Conservation (phyloP, 2,888 invertebrate genomes). For the Pelosia muscerda region DNA sequence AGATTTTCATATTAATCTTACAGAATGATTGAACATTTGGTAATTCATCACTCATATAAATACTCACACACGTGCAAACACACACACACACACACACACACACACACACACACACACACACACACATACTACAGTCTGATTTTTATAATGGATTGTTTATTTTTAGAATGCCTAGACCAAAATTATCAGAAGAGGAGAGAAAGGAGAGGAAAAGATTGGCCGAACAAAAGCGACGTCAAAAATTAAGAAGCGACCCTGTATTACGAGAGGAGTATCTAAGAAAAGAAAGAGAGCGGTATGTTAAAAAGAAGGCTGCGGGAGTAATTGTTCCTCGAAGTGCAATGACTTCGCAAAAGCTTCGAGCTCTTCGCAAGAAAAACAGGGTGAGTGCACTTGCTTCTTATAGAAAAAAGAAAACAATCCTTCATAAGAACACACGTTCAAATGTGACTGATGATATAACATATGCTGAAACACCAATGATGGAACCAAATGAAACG, state of each 20-base stretch:
- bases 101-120: too few relatives aligned
- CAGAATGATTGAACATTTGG: too few relatives aligned
- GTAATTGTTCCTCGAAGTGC: constrained; percentile 24
- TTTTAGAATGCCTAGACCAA: too few relatives aligned
- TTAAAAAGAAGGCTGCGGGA: constrained; percentile 26
- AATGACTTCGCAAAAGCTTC: constrained; percentile 23
- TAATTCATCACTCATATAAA: constrained; percentile 26
- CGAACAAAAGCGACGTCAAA: too few relatives aligned
- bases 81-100: constrained; percentile 24
- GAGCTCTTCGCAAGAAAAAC: constrained; percentile 27
- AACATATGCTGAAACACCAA: constrained; percentile 27
- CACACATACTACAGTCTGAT: too few relatives aligned
- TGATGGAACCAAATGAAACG: constrained; percentile 20
- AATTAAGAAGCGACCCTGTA: too few relatives aligned
- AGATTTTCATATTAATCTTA: constrained; percentile 5
- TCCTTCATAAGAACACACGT: constrained; percentile 20
- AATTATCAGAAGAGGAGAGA: too few relatives aligned
- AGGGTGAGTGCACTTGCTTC: constrained; percentile 23
- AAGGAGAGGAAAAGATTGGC: too few relatives aligned
- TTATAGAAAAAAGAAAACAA: constrained; percentile 24
- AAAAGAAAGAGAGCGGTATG: constrained; percentile 29
- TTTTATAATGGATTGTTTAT: too few relatives aligned
- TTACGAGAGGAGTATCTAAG: too few relatives aligned
- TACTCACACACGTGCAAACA: constrained; percentile 28
- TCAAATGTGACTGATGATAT: constrained; percentile 21